Percentiles rank a stretch among this genome's conserved stretches.
Evolutionary conservation across 2,797 vertebrate species (phyloP).

Genomic region (Megaceryle alcyon): DNA sequence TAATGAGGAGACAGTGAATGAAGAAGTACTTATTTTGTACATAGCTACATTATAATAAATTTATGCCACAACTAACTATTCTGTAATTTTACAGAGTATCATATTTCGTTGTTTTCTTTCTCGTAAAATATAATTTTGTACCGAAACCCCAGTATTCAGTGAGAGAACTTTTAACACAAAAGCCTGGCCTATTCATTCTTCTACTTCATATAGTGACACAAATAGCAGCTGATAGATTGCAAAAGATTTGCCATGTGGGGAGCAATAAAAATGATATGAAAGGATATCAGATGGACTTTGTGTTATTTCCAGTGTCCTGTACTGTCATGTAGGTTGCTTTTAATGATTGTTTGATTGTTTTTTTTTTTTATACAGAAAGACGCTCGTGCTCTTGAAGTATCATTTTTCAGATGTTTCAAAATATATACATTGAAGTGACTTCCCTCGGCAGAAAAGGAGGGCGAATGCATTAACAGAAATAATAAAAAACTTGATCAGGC

Average conservation of each 20-base stretch:
- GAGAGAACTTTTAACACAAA: neutral
- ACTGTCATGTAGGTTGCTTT: neutral
- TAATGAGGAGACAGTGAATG: neutral
- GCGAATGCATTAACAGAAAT: neutral
- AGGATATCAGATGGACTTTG: neutral
- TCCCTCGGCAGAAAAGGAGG: neutral
- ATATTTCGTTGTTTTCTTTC: neutral
- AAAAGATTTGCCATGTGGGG: neutral
- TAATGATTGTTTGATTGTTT: neutral
- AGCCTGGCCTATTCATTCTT: neutral
- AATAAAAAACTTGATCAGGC: neutral
- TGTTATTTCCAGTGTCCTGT: neutral
- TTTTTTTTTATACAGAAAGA: neutral
- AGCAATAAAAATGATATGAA: neutral
- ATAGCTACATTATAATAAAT: neutral
- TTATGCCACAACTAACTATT: neutral
- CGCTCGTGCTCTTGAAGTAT: neutral
- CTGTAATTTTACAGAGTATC: constrained; percentile 14
- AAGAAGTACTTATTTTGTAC: neutral
- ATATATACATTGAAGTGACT: neutral
- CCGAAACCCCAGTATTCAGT: neutral
- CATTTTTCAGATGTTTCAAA: neutral
- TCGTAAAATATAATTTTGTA: neutral
- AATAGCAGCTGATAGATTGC: neutral
- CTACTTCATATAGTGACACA: neutral